Base-by-base conservation (phyloP, 2,888 invertebrate species). In the Cynaeus angustus region DNA sequence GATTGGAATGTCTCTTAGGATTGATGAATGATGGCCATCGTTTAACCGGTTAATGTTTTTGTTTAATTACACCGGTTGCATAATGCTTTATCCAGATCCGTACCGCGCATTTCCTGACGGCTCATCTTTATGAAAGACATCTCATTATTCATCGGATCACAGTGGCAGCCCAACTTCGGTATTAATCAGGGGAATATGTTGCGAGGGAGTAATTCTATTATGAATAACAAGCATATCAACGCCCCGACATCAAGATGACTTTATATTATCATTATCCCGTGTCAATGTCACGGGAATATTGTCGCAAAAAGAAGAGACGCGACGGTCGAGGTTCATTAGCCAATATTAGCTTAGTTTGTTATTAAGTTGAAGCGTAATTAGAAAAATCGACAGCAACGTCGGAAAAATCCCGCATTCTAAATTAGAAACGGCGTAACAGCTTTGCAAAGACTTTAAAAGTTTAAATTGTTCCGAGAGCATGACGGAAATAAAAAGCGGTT, bases 1-100 rank as follows among this genome's bases (percentile, higher is more conserved):
- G 74, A 76, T 77, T 74, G 76, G 73, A 72, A 72, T 71, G 74
- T 75, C 75, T 72, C 68, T 61, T 70, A 55, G 71, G 72, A 74
- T 77, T 77, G 77, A 77, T 77, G 75, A 76, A 77, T 75, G 77
- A 67, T 68, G 56, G 43, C 56, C 12, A 30, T 66, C 48, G 62
- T 38, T 68, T 62, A 64, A 62, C 53, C 61, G 59, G 56, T 61
- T 58, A 56, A 67, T 67, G 66, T 58, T 66, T 64, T 66, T 66
- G 66, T 66, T 56, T 66, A 66, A 66, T 66, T 56, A 53, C 55
- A 55, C 30, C 55, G 55, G 45, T 16, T 59, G 61, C 61, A 48
- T 48, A 37, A 45, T 45, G 41, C 7, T 13, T 1, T 5, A 8
- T 10, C 41, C 59, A 46, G 59, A 30, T n/a, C 59, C 59, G 33